Evolutionary conservation across 2,113 vertebrate species (phyloP), one percentile per base, ranked within the genome.

Genomic region (Clarias batrachus): DNA sequence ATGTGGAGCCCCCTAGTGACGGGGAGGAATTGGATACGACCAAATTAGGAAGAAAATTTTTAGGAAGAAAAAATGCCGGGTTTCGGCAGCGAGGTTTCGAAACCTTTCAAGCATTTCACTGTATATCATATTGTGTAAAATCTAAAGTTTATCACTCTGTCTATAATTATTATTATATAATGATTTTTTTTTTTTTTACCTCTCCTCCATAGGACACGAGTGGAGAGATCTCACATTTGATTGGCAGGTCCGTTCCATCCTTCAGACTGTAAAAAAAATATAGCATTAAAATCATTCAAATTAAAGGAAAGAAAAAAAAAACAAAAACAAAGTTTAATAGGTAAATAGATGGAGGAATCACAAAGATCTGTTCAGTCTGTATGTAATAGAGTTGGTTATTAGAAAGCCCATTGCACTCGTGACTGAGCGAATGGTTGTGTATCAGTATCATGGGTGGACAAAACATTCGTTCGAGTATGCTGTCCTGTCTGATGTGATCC

Each of bases 221-320:
- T 4, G 98, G 97, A 52, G 97, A 99, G 91, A 99, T 97, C 93
- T 99, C 98, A 92, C 98, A 99, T 92, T 98, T 98, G 92, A 99
- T 97, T 25, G 97, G 97, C 86, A 96, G 91, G 89, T 99, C 98
- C 0, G 95, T 97, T 88, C 96, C 97, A 48, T 99, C 98, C 92
- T 99, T 97, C 93, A 99, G 91, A 88, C 98, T 99, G 90, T 9
- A 79, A 82, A 54, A 73, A 79, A 73, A 81, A 79, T 56, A 82
- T 52, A 90, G 27, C 12, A 82, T 81, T 13, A 65, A 86, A 90
- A 87, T 81, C 3, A 57, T 59, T 37, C 62, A 78, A 57, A 52
- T 21, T 86, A 13, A 3, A 56, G 27, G 1, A 56, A 19, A 30
- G 14, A 66, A 1, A 19, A 33, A 41, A 65, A 63, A 0, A 63